Base-by-base conservation (phyloP, 2,797 vertebrate species). In the Synanceia verrucosa region DNA sequence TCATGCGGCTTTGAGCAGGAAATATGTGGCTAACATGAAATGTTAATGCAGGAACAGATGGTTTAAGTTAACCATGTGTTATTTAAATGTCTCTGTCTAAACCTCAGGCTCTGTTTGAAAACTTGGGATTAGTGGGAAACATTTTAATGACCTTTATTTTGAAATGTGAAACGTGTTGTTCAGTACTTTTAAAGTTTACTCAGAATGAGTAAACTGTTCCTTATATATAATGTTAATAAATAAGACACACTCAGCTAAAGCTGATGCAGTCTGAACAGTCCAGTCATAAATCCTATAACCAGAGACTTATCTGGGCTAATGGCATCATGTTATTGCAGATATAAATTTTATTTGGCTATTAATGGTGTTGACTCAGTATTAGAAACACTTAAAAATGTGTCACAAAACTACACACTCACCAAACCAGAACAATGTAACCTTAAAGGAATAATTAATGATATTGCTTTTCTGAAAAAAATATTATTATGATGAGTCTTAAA, bases 31-130 rank as follows among this genome's bases (percentile, higher is more conserved):
- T 39, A 24, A 7, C 26, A 14, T 13, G 31, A 8, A 14, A 8
- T 44, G 7, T 9, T 56, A 18, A 66, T 52, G 23, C 11, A 7
- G 37, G 2, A 24, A 46, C 4, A 33, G 28, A 53, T 66, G 47
- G 53, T 43, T 18, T 28, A 44, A 78, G 6, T 39, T 16, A 16
- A 74, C 1, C 44, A 28, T 18, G 43, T 81, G 74, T 55, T 28
- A 46, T 4, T 29, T 6, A 4, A 6, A 33, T 48, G 67, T 34
- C 60, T 11, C 19, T 31, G 41, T 64, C 24, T 31, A 23, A 36
- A n/a, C n/a, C n/a, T n/a, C n/a, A n/a, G n/a, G n/a, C n/a, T 8
- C 1, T 37, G 10, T 31, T 23, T 39, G 13, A 31, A 29, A 60
- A n/a, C 24, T 24, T 3, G 16, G n/a, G n/a, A n/a, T n/a, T n/a